Conservation (phyloP, 35 echinoderm and acorn worm species). For the Apostichopus parvimensis region DNA sequence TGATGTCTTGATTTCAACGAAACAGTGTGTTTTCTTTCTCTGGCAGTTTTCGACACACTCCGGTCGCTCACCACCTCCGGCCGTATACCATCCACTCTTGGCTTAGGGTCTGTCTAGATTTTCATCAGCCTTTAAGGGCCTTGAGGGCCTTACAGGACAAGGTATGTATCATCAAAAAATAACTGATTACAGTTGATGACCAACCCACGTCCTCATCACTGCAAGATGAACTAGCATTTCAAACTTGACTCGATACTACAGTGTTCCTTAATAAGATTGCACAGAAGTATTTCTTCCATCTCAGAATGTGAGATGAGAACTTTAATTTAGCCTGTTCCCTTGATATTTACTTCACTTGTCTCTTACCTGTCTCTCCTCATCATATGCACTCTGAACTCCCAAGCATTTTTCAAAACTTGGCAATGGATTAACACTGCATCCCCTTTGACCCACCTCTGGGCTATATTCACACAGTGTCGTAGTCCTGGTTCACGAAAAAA, state of each 20-base stretch:
- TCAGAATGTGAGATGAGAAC: no score
- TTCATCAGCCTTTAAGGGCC: slow-evolving; percentile 50
- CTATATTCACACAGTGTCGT: no score
- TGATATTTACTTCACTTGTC: no score
- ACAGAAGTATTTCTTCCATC: not conserved
- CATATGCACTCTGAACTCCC: not conserved
- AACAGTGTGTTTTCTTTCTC: not conserved
- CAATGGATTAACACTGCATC: no score
- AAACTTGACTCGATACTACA: no score
- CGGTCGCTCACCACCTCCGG: slow-evolving; percentile 64
- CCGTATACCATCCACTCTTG: slow-evolving; percentile 67
- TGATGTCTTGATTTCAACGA: no score
- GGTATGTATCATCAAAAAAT: slow-evolving; percentile 14
- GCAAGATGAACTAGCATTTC: no score
- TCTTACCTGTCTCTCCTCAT: not conserved
- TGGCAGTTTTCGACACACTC: slow-evolving; percentile 70
- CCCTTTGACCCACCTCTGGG: no score
- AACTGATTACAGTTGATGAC: no score
- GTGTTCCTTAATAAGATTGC: not conserved
- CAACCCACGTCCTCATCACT: not conserved
- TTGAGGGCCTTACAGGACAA: slow-evolving; percentile 67
- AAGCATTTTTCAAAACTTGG: not conserved
- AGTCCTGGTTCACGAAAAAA: no score
- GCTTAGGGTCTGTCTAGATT: slow-evolving; percentile 64
- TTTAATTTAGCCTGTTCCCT: no score